phyloP scores from a whole-genome alignment of 2,797 vertebrate genomes.

The Balearica regulorum region DNA sequence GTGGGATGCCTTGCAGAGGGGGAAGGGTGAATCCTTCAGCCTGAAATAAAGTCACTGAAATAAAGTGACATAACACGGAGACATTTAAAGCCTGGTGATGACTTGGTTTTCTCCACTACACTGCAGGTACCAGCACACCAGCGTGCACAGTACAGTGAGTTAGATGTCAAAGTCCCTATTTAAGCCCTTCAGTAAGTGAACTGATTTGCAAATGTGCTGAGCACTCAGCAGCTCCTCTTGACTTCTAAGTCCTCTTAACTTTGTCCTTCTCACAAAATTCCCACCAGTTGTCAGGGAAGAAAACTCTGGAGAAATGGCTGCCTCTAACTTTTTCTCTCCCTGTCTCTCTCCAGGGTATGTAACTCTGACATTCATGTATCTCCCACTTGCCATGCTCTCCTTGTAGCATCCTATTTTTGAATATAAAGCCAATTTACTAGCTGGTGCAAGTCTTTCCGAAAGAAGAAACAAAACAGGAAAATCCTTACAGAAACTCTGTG shows the following conservation, averaged over 20 bases:
- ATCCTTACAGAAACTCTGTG: neutral
- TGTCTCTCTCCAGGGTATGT: neutral
- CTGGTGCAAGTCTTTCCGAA: neutral
- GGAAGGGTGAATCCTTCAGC: neutral
- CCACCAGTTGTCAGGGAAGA: neutral
- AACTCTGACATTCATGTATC: neutral
- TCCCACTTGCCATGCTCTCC: neutral
- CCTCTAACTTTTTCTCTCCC: neutral
- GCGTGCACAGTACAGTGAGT: neutral
- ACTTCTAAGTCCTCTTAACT: conserved; percentile 9
- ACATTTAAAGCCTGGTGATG: neutral
- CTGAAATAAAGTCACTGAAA: neutral
- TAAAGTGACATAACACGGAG: neutral
- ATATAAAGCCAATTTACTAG: neutral
- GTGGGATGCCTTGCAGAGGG: conserved; percentile 43
- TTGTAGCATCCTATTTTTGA: neutral
- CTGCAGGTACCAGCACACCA: neutral
- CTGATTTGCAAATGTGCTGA: neutral
- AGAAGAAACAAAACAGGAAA: neutral
- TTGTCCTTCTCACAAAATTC: conserved; percentile 9
- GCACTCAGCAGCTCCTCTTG: neutral
- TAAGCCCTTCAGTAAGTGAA: neutral
- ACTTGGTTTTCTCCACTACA: neutral
- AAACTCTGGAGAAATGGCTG: neutral
- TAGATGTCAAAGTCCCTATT: neutral